Evolutionary conservation across 2,113 vertebrate species (phyloP), one percentile per base, ranked within the genome.

Genomic region (Indicator maculatus): DNA sequence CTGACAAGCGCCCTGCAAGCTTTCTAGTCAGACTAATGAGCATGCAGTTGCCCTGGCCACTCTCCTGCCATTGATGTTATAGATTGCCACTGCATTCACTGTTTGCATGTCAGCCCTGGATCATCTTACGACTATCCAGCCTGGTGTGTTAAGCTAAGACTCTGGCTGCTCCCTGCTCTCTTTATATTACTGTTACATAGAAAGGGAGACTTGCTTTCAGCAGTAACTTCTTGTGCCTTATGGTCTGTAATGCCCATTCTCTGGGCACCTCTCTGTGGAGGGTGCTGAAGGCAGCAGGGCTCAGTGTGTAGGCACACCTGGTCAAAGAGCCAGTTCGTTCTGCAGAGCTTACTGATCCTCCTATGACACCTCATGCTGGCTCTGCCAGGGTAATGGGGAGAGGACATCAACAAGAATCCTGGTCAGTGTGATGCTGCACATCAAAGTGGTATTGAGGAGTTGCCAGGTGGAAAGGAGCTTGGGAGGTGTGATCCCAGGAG

Each of bases 271-370:
- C 41, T 45, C 1, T 1, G 59, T 44, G 79, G 27, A 88, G 65
- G 0, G 2, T 50, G 23, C 60, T 56, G 53, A 81, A 77, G 36
- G 21, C 5, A 44, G 2, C 0, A 1, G 0, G 11, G 19, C 15
- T 83, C 28, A 16, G 8, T 78, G 18, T 31, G 64, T 55, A 45
- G 76, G 55, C 28, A 79, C 33, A 52, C 14, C 64, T 33, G 45
- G 33, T 16, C 47, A 55, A 0, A 2, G 30, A n/a, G 8, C 12
- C 1, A 0, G 23, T 18, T 26, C 55, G 38, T 26, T 76, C n/a
- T 61, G 31, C 76, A 87, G 50, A 73, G 27, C 45, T 71, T 74
- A 19, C 41, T 55, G 50, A 12, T 79, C 4, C 7, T 53, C 3
- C 27, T 63, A 3, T 15, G 45, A 50, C 45, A 36, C 3, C 44